Evolutionary conservation across 2,797 vertebrate genomes (phyloP).

Genomic region (Allobates femoralis): DNA sequence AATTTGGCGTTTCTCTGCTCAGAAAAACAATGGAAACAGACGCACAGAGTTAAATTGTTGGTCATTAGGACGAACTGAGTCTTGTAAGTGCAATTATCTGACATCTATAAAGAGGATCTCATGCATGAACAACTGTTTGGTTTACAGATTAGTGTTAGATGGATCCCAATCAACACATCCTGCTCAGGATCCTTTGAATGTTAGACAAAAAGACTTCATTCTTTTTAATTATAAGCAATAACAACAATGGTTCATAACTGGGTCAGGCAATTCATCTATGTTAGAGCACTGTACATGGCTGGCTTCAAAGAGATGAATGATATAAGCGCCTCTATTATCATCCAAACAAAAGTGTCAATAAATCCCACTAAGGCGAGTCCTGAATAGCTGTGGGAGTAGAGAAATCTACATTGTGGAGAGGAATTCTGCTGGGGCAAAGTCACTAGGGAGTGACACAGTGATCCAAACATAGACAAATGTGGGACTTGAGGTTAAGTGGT

Average conservation of each 20-base stretch:
- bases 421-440: conserved; percentile 31
- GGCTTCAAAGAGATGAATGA: conserved; percentile 60
- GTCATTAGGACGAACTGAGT: conserved; percentile 47
- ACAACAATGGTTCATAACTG: conserved; percentile 62
- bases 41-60: conserved; percentile 57
- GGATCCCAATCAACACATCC: conserved; percentile 61
- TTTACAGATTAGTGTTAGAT: conserved; percentile 55
- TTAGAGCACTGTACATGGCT: conserved; percentile 51
- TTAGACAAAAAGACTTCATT: conserved; percentile 52
- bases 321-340: conserved; percentile 57
- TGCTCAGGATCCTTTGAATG: conserved; percentile 32
- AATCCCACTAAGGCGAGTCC: conserved; percentile 35
- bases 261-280: conserved; percentile 59
- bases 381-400: conserved; percentile 48
- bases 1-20: conserved; percentile 11
- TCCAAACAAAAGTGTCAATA: conserved; percentile 57
- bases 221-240: conserved; percentile 61
- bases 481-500: neutral
- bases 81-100: conserved; percentile 57
- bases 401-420: conserved; percentile 39
- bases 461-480: neutral
- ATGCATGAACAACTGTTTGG: conserved; percentile 60
- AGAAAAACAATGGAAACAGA: conserved; percentile 27
- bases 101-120: conserved; percentile 48
- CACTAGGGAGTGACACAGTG: neutral